Percentiles rank a stretch among this genome's conserved stretches.
Conservation (phyloP, 2,113 vertebrate genomes). For the Elaphurus davidianus region DNA sequence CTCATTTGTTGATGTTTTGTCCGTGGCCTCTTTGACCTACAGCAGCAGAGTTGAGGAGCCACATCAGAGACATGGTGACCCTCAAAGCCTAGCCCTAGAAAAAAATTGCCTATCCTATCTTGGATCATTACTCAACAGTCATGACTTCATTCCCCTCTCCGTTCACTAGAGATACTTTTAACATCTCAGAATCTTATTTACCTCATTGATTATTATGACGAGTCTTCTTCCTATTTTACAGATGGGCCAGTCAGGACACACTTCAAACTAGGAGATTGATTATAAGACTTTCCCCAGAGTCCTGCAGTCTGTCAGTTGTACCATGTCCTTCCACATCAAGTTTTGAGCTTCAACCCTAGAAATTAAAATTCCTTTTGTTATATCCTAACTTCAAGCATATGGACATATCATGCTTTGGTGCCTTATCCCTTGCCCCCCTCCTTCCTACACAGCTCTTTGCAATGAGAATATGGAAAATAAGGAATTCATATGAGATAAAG, state of each 20-base stretch:
- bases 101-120: neutral
- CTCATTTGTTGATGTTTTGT: neutral
- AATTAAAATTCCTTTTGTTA: neutral
- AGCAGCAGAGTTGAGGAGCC: neutral
- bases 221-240: constrained; percentile 21
- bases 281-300: neutral
- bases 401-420: neutral
- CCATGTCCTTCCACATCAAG: neutral
- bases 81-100: neutral
- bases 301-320: neutral
- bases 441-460: neutral
- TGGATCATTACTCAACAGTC: neutral
- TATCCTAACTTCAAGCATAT: neutral
- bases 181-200: neutral
- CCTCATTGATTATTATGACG: neutral
- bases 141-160: neutral
- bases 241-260: neutral
- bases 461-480: neutral
- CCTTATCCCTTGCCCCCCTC: neutral
- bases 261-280: neutral
- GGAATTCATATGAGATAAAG: neutral
- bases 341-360: neutral
- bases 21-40: neutral
- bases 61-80: neutral
- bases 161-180: neutral